phyloP scores from a whole-genome alignment of 2,888 invertebrate species.

The Unio pictorum region DNA sequence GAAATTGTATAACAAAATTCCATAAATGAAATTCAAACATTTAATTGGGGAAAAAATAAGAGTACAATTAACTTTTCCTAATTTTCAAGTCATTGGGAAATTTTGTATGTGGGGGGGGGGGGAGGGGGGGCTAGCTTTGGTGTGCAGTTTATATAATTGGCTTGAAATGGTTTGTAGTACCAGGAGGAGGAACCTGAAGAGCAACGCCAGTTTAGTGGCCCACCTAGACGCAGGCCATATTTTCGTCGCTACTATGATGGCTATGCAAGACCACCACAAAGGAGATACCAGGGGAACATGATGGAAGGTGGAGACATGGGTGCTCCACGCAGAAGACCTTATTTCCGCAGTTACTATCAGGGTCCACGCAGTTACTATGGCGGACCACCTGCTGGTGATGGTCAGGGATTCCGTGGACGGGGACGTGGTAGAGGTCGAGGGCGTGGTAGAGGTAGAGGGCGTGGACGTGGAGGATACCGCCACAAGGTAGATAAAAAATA shows the following conservation, averaged over 20 bases:
- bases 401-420: conserved; percentile 18
- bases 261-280: conserved; percentile 3
- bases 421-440: conserved; percentile 42
- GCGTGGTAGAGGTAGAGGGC: conserved; percentile 29
- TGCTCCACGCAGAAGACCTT: conserved; percentile 48
- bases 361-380: conserved; percentile 37
- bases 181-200: conserved; percentile 20
- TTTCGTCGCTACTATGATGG: conserved; percentile 16
- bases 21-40: too few relatives aligned
- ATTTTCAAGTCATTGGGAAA: neutral
- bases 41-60: conserved; percentile 3
- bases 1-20: too few relatives aligned
- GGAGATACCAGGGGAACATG: conserved; percentile 14
- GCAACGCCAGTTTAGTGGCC: conserved; percentile 25
- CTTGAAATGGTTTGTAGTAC: neutral
- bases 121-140: too few relatives aligned
- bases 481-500: conserved; percentile 21
- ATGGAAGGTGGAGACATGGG: conserved; percentile 26
- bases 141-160: neutral
- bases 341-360: conserved; percentile 58
- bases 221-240: conserved; percentile 20
- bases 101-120: neutral
- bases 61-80: neutral
- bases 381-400: conserved; percentile 15
- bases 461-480: conserved; percentile 37